Evolutionary conservation across 2,888 invertebrate genomes (phyloP), one percentile per base, ranked within the genome.

Genomic region (Ophion slaviceki): DNA sequence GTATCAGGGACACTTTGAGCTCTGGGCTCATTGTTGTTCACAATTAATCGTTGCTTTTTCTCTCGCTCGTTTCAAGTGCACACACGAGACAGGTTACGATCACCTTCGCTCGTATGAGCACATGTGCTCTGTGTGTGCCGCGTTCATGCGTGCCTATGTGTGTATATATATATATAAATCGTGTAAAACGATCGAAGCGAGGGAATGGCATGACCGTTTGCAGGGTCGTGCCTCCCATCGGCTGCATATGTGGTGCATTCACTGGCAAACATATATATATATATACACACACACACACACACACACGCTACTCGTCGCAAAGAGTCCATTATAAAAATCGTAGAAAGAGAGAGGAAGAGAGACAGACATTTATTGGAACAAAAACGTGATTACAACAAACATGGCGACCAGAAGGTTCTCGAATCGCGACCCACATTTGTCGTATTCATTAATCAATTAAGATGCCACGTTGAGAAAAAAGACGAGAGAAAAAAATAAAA

Each of bases 351-450:
- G 14, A 62, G 62, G 61, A 70, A 66, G 71, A 47, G 68, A 14
- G 24, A 47, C 17, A 24, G 28, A 40, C 47, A 36, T 20, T 59
- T 68, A 77, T 67, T 59, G 59, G 67, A 59, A 77, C 47, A 72
- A 82, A 82, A 78, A 78, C 14, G 59, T 47, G 61, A 80, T 74
- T 57, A 76, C 53, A 53, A 75, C 59, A 11, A 71, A 80, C 59
- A 80, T 77, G 67, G 72, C 78, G 66, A 59, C 72, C 71, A 85
- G 85, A 85, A 85, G 85, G 85, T 85, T 85, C 82, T 85, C 79
- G 76, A 80, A 79, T 85, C 71, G 76, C 82, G 85, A 85, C 82
- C 82, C 85, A 86, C 82, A 80, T 86, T 77, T 61, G 32, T 68
- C 72, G 62, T 67, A 72, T 79, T 28, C 68, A 76, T 80, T 80